Evolutionary conservation across 1,140 invertebrate genomes (phyloP).

Genomic region (Lordiphosa mommai): DNA sequence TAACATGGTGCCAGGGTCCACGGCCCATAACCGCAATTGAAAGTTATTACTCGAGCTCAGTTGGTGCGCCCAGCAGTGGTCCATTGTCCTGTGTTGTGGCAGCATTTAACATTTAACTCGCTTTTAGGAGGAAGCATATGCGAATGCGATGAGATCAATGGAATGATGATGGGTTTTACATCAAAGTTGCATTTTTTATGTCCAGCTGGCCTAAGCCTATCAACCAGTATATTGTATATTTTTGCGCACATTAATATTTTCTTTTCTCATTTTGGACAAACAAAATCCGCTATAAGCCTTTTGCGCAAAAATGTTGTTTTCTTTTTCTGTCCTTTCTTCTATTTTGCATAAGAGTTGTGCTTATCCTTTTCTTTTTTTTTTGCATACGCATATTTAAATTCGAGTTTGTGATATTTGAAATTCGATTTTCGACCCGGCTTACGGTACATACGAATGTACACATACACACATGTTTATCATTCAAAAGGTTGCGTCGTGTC

Average conservation of each 20-base stretch:
- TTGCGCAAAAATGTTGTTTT: slow-evolving; percentile 45
- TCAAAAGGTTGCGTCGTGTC: slow-evolving; percentile 1
- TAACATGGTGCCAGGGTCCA: not conserved
- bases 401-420: slow-evolving; percentile 56
- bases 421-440: slow-evolving; percentile 39
- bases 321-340: slow-evolving; percentile 26
- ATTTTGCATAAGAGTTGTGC: slow-evolving; percentile 54
- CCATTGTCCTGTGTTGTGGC: too few relatives aligned
- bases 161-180: too few relatives aligned
- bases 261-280: too few relatives aligned
- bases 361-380: slow-evolving; percentile 43
- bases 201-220: too few relatives aligned
- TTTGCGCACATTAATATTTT: too few relatives aligned
- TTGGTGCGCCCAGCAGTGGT: slow-evolving; percentile 35
- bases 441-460: not conserved
- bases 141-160: too few relatives aligned
- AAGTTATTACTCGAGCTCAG: slow-evolving; percentile 42
- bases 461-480: not conserved
- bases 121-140: too few relatives aligned
- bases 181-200: too few relatives aligned
- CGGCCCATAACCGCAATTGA: slow-evolving; percentile 33
- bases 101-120: too few relatives aligned
- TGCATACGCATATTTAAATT: slow-evolving; percentile 52
- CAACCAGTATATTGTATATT: too few relatives aligned
- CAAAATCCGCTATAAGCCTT: slow-evolving; percentile 63